Evolutionary conservation across 2,797 vertebrate species (phyloP).

Genomic region (Megalops cyprinoides): DNA sequence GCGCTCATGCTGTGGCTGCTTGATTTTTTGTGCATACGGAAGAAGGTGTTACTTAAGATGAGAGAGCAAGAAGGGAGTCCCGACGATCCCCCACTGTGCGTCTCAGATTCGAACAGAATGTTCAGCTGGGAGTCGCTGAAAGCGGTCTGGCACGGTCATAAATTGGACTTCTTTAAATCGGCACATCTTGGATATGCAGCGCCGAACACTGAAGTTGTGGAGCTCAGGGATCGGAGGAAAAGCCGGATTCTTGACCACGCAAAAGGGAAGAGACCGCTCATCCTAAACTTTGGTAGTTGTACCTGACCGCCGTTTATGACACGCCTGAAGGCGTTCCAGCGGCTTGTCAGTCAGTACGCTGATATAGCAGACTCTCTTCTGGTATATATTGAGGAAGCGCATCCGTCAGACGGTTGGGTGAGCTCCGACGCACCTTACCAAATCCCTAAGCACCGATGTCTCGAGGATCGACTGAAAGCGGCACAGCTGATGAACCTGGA

Average conservation of each 20-base stretch:
- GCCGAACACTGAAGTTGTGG: conserved; percentile 93
- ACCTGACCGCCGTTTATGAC: conserved; percentile 99
- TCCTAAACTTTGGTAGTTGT: conserved; percentile 97
- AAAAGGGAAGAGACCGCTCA: conserved; percentile 85
- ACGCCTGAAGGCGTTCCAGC: conserved; percentile 91
- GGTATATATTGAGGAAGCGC: conserved; percentile 97
- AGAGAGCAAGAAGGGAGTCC: conserved; percentile 64
- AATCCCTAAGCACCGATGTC: conserved; percentile 92
- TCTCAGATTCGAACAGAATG: conserved; percentile 94
- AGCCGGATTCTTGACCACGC: conserved; percentile 88
- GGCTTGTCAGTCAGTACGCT: conserved; percentile 87
- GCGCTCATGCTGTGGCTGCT: conserved; percentile 94
- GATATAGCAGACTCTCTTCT: conserved; percentile 94
- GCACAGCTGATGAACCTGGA: conserved; percentile 85
- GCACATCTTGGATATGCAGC: conserved; percentile 87
- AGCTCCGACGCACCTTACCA: conserved; percentile 93
- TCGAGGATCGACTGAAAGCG: conserved; percentile 90
- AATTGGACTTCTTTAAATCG: conserved; percentile 93
- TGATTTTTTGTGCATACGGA: conserved; percentile 94
- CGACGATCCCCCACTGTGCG: conserved; percentile 92
- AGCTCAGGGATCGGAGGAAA: conserved; percentile 78
- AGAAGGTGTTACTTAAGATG: conserved; percentile 83
- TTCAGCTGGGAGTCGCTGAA: conserved; percentile 92
- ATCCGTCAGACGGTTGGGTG: conserved; percentile 96
- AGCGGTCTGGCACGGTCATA: conserved; percentile 97